Conservation (phyloP, 2,888 invertebrate species). For the Leptinotarsa peninsularis region DNA sequence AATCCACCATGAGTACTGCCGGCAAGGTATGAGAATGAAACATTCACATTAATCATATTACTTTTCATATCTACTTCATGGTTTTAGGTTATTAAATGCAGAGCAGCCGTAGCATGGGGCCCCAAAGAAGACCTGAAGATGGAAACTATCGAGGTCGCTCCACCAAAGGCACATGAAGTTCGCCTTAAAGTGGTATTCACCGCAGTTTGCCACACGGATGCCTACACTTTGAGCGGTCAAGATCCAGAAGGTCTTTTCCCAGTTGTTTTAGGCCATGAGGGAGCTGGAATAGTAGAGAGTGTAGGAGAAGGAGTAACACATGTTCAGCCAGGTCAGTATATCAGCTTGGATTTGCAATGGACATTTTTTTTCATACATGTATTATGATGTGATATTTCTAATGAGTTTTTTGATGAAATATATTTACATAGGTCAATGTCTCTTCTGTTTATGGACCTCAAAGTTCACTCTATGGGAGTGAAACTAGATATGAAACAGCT, state of each 20-base stretch:
- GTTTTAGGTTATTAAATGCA: conserved; percentile 79
- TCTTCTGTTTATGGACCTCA: no score
- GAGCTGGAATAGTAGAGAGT: conserved; percentile 96
- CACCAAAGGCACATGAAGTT: conserved; percentile 94
- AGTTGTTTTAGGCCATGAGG: conserved; percentile 95
- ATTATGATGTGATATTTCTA: no score
- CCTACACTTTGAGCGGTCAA: conserved; percentile 87
- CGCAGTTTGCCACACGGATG: conserved; percentile 93
- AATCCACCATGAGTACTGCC: conserved; percentile 26
- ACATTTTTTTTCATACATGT: no score
- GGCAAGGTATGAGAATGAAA: conserved; percentile 22
- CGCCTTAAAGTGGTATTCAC: conserved; percentile 83
- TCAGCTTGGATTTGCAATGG: no score
- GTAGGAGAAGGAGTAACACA: conserved; percentile 91
- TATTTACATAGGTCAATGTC: no score
- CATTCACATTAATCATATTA: background rate
- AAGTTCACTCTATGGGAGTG: no score
- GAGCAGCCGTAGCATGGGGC: conserved; percentile 97
- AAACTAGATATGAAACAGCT: no score
- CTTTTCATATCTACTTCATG: conserved; percentile 2
- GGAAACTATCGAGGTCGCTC: conserved; percentile 93
- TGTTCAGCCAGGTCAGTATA: conserved; percentile 77
- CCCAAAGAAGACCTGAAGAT: conserved; percentile 88
- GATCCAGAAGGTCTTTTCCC: conserved; percentile 95
- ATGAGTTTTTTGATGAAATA: no score